Conservation (phyloP, 2,888 invertebrate genomes). For the Dicycla oo region DNA sequence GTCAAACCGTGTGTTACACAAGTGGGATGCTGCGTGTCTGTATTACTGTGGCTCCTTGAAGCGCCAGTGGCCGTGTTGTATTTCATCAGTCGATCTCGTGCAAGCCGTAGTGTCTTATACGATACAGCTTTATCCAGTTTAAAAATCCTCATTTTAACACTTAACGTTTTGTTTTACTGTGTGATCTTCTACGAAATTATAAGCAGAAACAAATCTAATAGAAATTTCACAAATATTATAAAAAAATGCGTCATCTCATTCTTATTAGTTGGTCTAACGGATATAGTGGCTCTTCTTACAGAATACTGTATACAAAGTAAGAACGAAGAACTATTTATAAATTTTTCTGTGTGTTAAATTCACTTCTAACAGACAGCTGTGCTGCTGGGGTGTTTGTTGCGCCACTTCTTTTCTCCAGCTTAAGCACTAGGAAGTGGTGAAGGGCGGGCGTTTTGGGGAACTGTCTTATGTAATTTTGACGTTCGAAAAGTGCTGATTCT, state of each 20-base stretch:
- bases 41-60: conserved; percentile 70
- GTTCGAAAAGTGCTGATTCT: too few species aligned
- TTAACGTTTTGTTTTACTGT: conserved; percentile 73
- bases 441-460: too few species aligned
- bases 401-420: too few species aligned
- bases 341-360: conserved; percentile 66
- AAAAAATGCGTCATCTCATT: conserved; percentile 70
- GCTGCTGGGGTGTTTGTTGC: too few species aligned
- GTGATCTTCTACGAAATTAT: conserved; percentile 74
- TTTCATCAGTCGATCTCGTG: neutral
- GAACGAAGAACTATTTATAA: conserved; percentile 61
- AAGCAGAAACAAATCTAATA: conserved; percentile 10
- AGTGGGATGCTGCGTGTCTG: conserved; percentile 62
- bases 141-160: conserved; percentile 71
- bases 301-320: neutral
- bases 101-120: conserved; percentile 47
- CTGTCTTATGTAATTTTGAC: too few species aligned
- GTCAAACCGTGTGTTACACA: conserved; percentile 68
- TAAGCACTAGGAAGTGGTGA: too few species aligned
- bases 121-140: conserved; percentile 67
- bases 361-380: conserved; percentile 51
- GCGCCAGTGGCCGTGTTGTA: conserved; percentile 68
- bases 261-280: conserved; percentile 73
- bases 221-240: conserved; percentile 35
- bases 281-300: conserved; percentile 73